Evolutionary conservation across 2,888 invertebrate genomes (phyloP), one percentile per base, ranked within the genome.

Genomic region (Odiellus spinosus): DNA sequence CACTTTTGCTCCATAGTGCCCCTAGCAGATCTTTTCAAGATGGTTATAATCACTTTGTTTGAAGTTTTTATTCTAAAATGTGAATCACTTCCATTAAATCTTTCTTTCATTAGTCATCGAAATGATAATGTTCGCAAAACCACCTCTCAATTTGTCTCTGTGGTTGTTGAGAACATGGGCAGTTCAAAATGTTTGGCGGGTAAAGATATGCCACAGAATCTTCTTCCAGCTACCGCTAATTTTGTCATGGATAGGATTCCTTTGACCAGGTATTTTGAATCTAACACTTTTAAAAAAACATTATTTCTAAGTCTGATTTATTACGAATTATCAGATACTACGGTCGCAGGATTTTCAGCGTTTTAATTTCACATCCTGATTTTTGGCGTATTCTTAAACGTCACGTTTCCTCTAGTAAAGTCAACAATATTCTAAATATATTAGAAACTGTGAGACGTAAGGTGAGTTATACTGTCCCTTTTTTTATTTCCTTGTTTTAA

Each of bases 101-200:
- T n/a, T n/a, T n/a, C n/a, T 26, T 14, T 47, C 53, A 58, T 8
- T 56, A 71, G 70, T 40, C 91, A 95, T 66, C 84, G 86, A 56
- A 91, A 90, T 63, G 80, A 83, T 0, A 73, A 83, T 4, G 88
- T 95, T 3, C 75, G 91, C 21, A 81, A 85, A 40, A 77, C 86
- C 6, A 76, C 87, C 0, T 82, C 86, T 1, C 77, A 80, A 59
- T 74, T 90, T 45, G 64, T 93, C 45, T 74, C 77, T 40, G 71
- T 75, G 44, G 68, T 86, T 21, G 79, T 82, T 40, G 76, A 78
- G 58, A 76, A 76, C 48, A 68, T 82, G 55, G 86, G 90, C 4
- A 73, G 80, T 1, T 76, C 80, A 18, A 75, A 76, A 50, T 71
- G 78, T 26, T 76, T 85, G 59, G 73, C 75, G 43, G 72, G 85